phyloP scores from a whole-genome alignment of 92 coral and sea anemone species.

The Porites lobata region DNA sequence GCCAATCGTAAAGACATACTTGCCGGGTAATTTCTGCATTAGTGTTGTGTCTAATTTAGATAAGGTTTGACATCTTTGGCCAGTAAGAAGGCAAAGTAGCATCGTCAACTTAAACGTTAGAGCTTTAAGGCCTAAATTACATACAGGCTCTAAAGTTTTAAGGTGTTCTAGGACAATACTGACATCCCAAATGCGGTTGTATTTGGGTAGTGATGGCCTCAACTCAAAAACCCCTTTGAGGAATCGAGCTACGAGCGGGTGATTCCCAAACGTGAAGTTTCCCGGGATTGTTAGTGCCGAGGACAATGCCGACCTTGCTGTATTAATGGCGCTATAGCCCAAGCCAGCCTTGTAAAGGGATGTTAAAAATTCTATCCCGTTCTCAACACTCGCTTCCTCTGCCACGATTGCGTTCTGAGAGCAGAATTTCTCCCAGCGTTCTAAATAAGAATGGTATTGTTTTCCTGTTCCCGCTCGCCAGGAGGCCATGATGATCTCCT shows the following conservation, averaged over 20 bases:
- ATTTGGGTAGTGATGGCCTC: too few species aligned
- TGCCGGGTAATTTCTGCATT: too few species aligned
- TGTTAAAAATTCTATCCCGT: slow-evolving; percentile 46
- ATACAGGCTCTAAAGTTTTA: too few species aligned
- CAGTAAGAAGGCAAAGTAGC: too few species aligned
- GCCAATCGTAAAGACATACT: too few species aligned
- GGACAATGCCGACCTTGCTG: slow-evolving; percentile 26
- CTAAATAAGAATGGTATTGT: slow-evolving; percentile 46
- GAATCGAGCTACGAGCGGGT: slow-evolving; percentile 33
- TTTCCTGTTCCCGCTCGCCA: slow-evolving; percentile 32
- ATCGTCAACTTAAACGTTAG: too few species aligned
- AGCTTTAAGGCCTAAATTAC: too few species aligned
- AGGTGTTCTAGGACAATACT: too few species aligned
- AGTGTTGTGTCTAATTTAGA: too few species aligned
- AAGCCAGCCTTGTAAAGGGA: slow-evolving; percentile 32
- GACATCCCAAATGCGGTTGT: too few species aligned
- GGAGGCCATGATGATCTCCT: slow-evolving; percentile 51
- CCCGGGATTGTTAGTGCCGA: slow-evolving; percentile 23
- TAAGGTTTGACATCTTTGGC: too few species aligned
- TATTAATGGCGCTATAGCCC: slow-evolving; percentile 27
- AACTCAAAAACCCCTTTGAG: slow-evolving; percentile 17
- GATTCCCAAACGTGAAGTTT: slow-evolving; percentile 35
- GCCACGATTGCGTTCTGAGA: slow-evolving; percentile 14
- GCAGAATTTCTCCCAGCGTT: slow-evolving; percentile 50
- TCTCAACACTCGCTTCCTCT: slow-evolving; percentile 28